Evolutionary conservation across 2,888 invertebrate species (phyloP).

Genomic region (Icerya purchasi): DNA sequence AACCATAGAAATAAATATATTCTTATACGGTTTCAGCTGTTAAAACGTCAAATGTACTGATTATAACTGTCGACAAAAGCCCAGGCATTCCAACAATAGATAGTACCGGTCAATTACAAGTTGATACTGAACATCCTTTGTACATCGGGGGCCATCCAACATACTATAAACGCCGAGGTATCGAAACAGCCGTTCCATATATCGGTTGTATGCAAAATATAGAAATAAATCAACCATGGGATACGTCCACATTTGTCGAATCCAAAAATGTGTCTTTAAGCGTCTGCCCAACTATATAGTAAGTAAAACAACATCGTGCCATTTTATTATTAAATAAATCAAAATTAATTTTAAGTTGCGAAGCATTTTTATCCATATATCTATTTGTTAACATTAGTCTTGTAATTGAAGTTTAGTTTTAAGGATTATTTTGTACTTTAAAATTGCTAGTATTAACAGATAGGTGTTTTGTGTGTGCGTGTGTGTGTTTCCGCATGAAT

Average conservation of each 20-base stretch:
- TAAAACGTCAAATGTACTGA: constrained; percentile 76
- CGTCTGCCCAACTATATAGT: constrained; percentile 60
- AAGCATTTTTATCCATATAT: too few species aligned
- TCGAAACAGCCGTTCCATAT: constrained; percentile 46
- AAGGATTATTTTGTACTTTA: too few species aligned
- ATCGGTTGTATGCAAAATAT: constrained; percentile 61
- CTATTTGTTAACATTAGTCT: too few species aligned
- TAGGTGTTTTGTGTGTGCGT: too few species aligned
- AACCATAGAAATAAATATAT: too few species aligned
- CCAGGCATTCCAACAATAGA: constrained; percentile 52
- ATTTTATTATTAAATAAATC: too few species aligned
- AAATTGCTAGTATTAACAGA: too few species aligned
- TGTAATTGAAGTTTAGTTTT: too few species aligned
- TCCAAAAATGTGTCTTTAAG: constrained; percentile 49
- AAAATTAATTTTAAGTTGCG: too few species aligned
- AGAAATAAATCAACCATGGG: constrained; percentile 36
- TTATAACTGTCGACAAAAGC: constrained; percentile 63
- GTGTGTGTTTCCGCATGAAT: too few species aligned
- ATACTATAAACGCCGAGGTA: constrained; percentile 34
- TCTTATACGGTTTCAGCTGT: too few species aligned
- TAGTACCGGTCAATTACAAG: constrained; percentile 36
- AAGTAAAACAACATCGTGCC: too few species aligned
- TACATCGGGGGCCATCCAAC: constrained; percentile 74
- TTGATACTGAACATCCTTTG: constrained; percentile 63
- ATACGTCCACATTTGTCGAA: constrained; percentile 32